These are phyloP conservation scores for Danio choprae DNA, from an alignment of 2,797 vertebrate genomes.

Conservation along the genomic window DNA sequence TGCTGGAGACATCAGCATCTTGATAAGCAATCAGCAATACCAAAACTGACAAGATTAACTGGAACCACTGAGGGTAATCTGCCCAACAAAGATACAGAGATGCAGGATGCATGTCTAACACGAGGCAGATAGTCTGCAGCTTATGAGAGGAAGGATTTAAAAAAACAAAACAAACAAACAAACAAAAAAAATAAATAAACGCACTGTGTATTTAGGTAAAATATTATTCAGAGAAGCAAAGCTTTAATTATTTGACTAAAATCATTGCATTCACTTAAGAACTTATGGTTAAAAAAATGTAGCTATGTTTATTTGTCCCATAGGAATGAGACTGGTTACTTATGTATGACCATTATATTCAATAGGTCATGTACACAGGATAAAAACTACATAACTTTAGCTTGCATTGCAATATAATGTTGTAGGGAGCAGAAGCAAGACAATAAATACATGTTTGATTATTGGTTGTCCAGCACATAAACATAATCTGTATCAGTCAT, in stretches of 20 bases:
- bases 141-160: conserved; percentile 10
- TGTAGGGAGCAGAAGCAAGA: neutral
- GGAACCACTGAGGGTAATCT: conserved; percentile 55
- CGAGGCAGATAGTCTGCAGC: conserved; percentile 19
- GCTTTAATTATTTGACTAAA: neutral
- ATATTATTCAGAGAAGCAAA: neutral
- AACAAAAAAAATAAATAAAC: neutral
- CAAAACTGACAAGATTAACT: conserved; percentile 63
- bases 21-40: conserved; percentile 63
- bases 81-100: conserved; percentile 57
- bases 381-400: neutral
- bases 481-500: too few relatives aligned
- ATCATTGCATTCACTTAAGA: neutral
- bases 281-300: too few relatives aligned
- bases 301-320: neutral
- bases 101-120: conserved; percentile 28
- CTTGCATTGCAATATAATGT: neutral
- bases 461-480: too few relatives aligned
- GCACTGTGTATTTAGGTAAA: neutral
- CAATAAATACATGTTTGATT: too few relatives aligned
- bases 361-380: neutral
- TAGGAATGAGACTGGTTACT: neutral
- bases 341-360: neutral
- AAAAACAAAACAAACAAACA: neutral
- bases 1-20: conserved; percentile 52